phyloP scores from a whole-genome alignment of 2,797 vertebrate genomes.

The Ispidina lecontei region DNA sequence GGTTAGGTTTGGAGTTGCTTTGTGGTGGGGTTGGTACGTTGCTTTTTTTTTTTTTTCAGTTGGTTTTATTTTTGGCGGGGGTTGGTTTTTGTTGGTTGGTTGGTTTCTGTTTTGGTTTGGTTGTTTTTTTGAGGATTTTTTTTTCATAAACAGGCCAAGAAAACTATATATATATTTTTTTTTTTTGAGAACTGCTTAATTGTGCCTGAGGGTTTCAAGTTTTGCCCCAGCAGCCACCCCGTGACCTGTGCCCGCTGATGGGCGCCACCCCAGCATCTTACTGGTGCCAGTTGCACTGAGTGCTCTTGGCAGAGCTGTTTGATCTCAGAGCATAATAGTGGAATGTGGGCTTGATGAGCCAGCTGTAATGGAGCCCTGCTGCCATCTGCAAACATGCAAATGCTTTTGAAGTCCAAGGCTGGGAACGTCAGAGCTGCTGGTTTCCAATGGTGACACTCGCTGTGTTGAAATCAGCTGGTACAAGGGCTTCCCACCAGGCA shows the following conservation, averaged over 20 bases:
- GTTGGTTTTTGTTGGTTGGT: no score
- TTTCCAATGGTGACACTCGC: slow-evolving; percentile 58
- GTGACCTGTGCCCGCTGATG: accelerated
- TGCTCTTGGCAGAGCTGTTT: neutral
- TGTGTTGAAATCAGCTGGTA: slow-evolving; percentile 15
- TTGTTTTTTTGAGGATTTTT: no score
- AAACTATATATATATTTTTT: neutral
- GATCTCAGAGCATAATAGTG: slow-evolving; percentile 3
- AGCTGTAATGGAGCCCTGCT: slow-evolving; percentile 53
- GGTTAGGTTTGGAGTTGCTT: neutral
- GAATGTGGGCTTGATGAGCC: slow-evolving; percentile 32
- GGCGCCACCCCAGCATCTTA: neutral
- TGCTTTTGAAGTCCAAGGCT: slow-evolving; percentile 53
- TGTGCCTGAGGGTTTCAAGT: accelerated
- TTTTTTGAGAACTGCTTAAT: neutral
- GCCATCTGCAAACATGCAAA: slow-evolving; percentile 30
- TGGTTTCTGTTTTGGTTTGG: no score
- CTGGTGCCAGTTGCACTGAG: neutral
- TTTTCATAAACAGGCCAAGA: neutral
- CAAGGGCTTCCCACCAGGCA: slow-evolving; percentile 39
- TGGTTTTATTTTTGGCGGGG: no score
- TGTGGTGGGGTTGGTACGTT: neutral
- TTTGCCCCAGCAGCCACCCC: accelerated
- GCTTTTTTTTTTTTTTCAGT: no score
- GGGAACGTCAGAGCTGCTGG: slow-evolving; percentile 50